Evolutionary conservation across 2,113 vertebrate species (phyloP).

Genomic region (Colius striatus): DNA sequence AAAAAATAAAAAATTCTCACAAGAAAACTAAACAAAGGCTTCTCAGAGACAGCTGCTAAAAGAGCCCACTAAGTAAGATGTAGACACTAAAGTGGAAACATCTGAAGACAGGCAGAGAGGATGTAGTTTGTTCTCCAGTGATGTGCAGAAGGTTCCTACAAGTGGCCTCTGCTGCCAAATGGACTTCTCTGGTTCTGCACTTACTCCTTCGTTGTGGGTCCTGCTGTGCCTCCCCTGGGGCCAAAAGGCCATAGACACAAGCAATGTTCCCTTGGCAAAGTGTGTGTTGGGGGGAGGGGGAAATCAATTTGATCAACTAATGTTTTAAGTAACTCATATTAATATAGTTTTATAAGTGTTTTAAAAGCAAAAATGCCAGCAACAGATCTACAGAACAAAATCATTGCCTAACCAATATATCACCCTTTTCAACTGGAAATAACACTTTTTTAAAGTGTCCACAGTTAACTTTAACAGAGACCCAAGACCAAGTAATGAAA

Average conservation of each 20-base stretch:
- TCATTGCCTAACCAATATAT: not conserved
- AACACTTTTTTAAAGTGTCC: not conserved
- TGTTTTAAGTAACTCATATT: not conserved
- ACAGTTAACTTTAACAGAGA: not conserved
- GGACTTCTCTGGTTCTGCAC: not conserved
- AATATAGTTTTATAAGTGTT: not conserved
- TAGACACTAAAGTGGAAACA: not conserved
- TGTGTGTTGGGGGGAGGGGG: no score
- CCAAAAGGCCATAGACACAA: not conserved
- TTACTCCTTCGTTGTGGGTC: not conserved
- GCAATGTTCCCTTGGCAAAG: not conserved
- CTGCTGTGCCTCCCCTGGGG: not conserved
- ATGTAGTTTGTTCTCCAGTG: not conserved
- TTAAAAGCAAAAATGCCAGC: conserved; percentile 1
- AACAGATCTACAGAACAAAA: not conserved
- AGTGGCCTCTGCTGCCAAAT: not conserved
- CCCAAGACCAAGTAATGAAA: not conserved
- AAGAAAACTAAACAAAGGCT: conserved; percentile 21
- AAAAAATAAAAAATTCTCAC: not conserved
- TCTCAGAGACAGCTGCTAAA: not conserved
- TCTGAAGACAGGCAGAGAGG: not conserved
- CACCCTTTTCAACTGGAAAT: not conserved
- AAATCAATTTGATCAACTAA: not conserved
- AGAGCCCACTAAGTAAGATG: not conserved
- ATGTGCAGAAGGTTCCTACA: not conserved